phyloP scores from a whole-genome alignment of 2,113 vertebrate species.

The Catharus fuscescens region DNA sequence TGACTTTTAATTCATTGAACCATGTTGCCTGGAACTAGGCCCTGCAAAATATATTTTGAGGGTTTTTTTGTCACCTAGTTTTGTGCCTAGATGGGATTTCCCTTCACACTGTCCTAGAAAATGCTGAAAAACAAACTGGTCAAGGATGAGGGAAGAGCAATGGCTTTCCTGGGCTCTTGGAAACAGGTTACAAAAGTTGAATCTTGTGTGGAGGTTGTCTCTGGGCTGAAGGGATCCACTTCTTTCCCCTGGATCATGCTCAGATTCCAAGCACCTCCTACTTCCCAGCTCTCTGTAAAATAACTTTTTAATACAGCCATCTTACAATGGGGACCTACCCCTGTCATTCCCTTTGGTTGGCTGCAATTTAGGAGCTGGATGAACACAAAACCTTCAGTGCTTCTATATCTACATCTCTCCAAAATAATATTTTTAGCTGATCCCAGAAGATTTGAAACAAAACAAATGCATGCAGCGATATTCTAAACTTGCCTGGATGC shows the following conservation, averaged over 20 bases:
- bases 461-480: background rate
- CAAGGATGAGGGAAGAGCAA: background rate
- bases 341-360: background rate
- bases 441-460: constrained; percentile 26
- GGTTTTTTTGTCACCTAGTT: background rate
- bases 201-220: background rate
- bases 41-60: background rate
- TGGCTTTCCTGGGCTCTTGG: background rate
- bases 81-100: background rate
- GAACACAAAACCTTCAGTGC: background rate
- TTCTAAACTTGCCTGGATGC: constrained; percentile 53
- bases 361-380: background rate
- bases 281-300: background rate
- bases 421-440: constrained; percentile 27
- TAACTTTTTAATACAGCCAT: background rate
- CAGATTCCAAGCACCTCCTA: background rate
- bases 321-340: background rate
- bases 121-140: background rate
- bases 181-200: background rate
- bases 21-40: background rate
- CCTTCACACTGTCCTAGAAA: background rate
- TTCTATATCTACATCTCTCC: background rate
- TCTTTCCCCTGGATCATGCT: background rate
- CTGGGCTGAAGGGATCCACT: background rate
- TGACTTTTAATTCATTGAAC: background rate